Percentiles rank a stretch among this genome's conserved stretches.
Conservation (phyloP, 1,140 invertebrate species). For the Andricus grossulariae region DNA sequence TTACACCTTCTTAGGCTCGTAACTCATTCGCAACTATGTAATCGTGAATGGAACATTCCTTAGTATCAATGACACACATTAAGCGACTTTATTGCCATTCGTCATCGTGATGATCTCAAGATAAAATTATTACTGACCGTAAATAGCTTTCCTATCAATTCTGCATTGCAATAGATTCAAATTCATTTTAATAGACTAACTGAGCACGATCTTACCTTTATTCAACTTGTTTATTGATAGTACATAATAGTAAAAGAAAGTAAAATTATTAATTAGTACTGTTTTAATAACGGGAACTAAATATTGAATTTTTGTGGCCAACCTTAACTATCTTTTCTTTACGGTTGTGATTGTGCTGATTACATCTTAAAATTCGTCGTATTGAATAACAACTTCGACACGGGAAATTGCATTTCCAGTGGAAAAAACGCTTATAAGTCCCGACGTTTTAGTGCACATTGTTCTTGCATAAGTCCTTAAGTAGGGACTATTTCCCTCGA, state of each 20-base stretch:
- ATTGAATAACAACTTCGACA: constrained; percentile 14
- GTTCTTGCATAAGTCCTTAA: constrained; percentile 26
- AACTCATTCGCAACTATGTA: constrained; percentile 25
- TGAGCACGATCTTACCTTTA: background rate
- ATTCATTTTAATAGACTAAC: background rate
- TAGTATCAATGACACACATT: constrained; percentile 20
- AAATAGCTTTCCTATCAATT: constrained; percentile 16
- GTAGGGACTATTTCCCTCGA: constrained; percentile 6
- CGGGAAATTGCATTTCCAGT: background rate
- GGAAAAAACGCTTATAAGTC: constrained; percentile 16
- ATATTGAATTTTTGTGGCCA: no score
- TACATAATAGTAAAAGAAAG: no score
- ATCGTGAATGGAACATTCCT: constrained; percentile 1
- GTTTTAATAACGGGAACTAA: no score
- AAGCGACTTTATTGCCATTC: constrained; percentile 12
- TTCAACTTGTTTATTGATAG: background rate
- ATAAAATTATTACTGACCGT: constrained; percentile 10
- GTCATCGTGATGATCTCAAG: constrained; percentile 22
- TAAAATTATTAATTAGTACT: no score
- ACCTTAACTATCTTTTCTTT: constrained; percentile 14
- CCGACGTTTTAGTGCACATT: constrained; percentile 21
- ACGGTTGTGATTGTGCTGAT: background rate
- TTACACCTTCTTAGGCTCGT: constrained; percentile 17
- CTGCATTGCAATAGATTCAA: background rate
- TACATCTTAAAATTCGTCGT: background rate